Evolutionary conservation across 1,140 invertebrate genomes (phyloP), one percentile per base, ranked within the genome.

Genomic region (Catajapyx aquilonaris): DNA sequence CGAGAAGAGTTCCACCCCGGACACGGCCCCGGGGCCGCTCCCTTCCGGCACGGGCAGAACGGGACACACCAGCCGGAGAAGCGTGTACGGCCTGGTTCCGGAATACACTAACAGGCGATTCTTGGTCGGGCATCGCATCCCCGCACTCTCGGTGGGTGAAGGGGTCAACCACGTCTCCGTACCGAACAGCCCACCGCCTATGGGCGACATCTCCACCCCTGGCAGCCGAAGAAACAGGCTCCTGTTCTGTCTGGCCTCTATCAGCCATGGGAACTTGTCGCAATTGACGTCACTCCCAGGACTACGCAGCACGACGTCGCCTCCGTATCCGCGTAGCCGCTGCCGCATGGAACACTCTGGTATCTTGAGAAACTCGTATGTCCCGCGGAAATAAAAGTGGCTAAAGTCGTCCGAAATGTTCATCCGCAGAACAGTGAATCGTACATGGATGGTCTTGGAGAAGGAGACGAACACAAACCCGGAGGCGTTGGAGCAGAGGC

Each of bases 181-280:
- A 7, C 13, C 23, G 13, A 13, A 13, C 35, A 28, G 7, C 13
- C 23, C 23, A 28, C 7, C 7, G 13, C 7, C 23, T 13, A 28
- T 7, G 7, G 13, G 7, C 7, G 23, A 13, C 23, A 28, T 28
- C 13, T 28, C 23, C 7, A 28, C 40, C 9, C 45, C 34, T 11
- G 38, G 40, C 13, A 46, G 76, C 22, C 77, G 55, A 15, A 81
- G 56, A 44, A 78, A 81, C 1, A 81, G 59, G 3, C 74, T 76
- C 17, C 71, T 66, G 45, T 80, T 78, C 30, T 73, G 68, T 35
- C 73, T 61, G 1, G 76, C 76, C 49, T 73, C 69, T 16, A 81
- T 64, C 33, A 78, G 52, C 71, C 77, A 81, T 1, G 76, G 75
- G 34, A 75, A 54, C 10, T 76, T 74, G 7, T 69, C 68, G 50